Percentiles rank a stretch among this genome's conserved stretches.
phyloP scores from a whole-genome alignment of 2,113 vertebrate species.

The Pelmatolapia mariae region DNA sequence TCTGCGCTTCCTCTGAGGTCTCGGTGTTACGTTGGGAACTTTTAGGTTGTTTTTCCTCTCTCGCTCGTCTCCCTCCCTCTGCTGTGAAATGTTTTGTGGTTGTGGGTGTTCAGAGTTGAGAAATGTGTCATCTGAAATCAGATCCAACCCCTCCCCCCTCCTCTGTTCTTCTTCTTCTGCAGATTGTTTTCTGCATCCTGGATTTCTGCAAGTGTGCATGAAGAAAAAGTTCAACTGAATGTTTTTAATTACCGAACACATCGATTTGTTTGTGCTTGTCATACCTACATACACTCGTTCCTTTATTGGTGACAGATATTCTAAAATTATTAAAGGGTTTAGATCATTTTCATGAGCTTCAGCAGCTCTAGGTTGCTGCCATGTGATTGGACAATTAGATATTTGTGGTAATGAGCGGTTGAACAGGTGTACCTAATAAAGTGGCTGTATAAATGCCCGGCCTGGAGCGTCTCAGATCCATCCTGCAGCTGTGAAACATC shows the following conservation, averaged over 20 bases:
- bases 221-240: neutral
- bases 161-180: neutral
- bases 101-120: conserved; percentile 3
- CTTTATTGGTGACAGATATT: neutral
- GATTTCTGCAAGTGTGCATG: neutral
- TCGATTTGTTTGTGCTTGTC: neutral
- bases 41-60: neutral
- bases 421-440: neutral
- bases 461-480: neutral
- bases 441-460: accelerated
- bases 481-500: neutral
- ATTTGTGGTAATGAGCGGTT: neutral
- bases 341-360: neutral
- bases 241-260: neutral
- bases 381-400: neutral
- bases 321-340: neutral
- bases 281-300: accelerated
- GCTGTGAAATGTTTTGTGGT: neutral
- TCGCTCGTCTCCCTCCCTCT: neutral
- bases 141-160: neutral
- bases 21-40: neutral
- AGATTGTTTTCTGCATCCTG: neutral
- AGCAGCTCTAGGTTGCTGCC: neutral
- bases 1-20: neutral
- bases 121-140: neutral